phyloP scores from a whole-genome alignment of 2,797 vertebrate genomes.

The Pangasius macronema region DNA sequence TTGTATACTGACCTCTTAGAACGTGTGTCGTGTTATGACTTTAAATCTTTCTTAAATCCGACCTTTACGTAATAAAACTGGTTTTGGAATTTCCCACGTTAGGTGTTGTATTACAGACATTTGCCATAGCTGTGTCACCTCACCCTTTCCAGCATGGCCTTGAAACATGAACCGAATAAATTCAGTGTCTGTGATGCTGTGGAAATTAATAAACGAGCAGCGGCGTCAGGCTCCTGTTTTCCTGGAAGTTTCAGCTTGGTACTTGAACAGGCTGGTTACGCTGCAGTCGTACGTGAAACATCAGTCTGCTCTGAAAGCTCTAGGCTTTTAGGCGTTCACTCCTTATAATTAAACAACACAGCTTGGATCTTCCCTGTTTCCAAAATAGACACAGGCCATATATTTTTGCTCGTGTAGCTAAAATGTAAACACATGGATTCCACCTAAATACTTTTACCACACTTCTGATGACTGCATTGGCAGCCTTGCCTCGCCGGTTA shows the following conservation, averaged over 20 bases:
- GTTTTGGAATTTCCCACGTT: not conserved
- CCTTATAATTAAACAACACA: slow-evolving; percentile 54
- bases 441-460: slow-evolving; percentile 23
- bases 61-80: not conserved
- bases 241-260: slow-evolving; percentile 1
- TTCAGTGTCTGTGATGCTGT: not conserved
- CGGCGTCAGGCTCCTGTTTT: not conserved
- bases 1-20: not conserved
- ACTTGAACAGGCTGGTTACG: not conserved
- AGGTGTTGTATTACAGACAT: slow-evolving; percentile 6
- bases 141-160: slow-evolving; percentile 5
- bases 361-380: slow-evolving; percentile 46
- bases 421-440: slow-evolving; percentile 38
- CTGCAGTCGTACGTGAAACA: not conserved
- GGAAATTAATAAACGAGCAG: slow-evolving; percentile 9
- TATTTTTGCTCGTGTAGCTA: slow-evolving; percentile 9
- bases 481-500: not conserved
- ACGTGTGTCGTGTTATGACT: not conserved
- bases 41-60: slow-evolving; percentile 7
- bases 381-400: slow-evolving; percentile 51
- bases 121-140: not conserved
- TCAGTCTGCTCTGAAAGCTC: slow-evolving; percentile 11
- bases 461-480: not conserved
- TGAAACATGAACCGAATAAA: slow-evolving; percentile 5
- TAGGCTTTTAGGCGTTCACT: slow-evolving; percentile 40